Percentiles rank a stretch among this genome's conserved stretches.
These are phyloP conservation scores for Bibio marci DNA, from an alignment of 2,888 invertebrate genomes.

Conservation along the genomic window DNA sequence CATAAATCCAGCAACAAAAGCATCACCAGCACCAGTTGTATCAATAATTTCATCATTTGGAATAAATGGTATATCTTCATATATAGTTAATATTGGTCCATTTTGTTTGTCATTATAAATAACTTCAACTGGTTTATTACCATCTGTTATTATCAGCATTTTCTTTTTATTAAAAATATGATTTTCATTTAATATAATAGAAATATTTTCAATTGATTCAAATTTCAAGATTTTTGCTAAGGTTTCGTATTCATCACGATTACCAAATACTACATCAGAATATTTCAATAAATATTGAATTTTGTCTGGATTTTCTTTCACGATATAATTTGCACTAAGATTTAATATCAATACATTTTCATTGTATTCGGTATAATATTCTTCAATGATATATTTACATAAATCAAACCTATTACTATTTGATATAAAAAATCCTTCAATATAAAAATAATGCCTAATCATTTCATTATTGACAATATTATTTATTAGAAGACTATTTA, in stretches of 20 bases:
- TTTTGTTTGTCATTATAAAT: conserved; percentile 8
- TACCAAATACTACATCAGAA: conserved; percentile 37
- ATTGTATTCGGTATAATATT: conserved; percentile 23
- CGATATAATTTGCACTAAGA: conserved; percentile 36
- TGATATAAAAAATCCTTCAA: conserved; percentile 41
- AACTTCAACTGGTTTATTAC: conserved; percentile 35
- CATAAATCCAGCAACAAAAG: conserved; percentile 40
- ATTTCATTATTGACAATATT: no score
- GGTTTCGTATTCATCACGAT: conserved; percentile 33
- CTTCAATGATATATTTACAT: conserved; percentile 27
- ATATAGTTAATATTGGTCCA: conserved; percentile 18
- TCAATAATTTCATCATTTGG: conserved; percentile 29
- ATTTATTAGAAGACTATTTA: conserved; percentile 3
- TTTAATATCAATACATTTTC: conserved; percentile 32
- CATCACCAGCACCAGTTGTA: conserved; percentile 41
- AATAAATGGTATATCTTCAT: conserved; percentile 16
- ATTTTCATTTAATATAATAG: conserved; percentile 10
- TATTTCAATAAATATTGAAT: conserved; percentile 29
- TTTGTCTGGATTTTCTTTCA: conserved; percentile 24
- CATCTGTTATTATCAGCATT: conserved; percentile 39
- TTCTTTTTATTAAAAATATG: conserved; percentile 4
- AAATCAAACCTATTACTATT: conserved; percentile 25
- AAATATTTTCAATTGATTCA: conserved; percentile 11
- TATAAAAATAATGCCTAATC: conserved; percentile 26
- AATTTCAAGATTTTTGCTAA: conserved; percentile 22